Evolutionary conservation across 2,797 vertebrate species (phyloP), one percentile per base, ranked within the genome.

Genomic region (Rallus crepitans): DNA sequence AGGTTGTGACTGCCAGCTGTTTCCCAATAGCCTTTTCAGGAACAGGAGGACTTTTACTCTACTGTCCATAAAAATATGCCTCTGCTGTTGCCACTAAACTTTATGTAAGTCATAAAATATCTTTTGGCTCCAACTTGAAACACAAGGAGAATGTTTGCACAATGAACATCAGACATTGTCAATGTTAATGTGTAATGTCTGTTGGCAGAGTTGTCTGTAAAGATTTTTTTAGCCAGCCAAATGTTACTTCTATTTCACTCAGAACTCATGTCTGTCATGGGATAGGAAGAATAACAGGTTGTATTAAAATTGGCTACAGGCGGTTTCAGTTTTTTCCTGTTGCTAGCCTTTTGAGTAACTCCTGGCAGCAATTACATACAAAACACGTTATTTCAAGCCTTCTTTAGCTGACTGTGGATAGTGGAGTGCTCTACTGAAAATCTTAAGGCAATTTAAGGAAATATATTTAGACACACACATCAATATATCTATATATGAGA

Each of bases 211-310:
- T 70, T 96, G 61, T 57, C 77, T 91, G 70, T 84, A 96, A 97
- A 95, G 91, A 93, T 85, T 87, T 96, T 96, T 96, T 96, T 92
- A 96, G 90, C 45, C 82, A 94, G 88, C 90, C 88, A 95, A 96
- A 95, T 97, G 88, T 96, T 95, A 68, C 96, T 96, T 96, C 78
- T 93, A 8, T 94, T 97, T 97, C 90, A 80, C 80, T 95, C 82
- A 82, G 90, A 95, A 90, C 65, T 81, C 92, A 18, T 25, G 73
- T 94, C 85, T 97, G 87, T 96, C 92, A 93, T 25, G 76, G 65
- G 64, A 91, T 64, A 20, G 30, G 79, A 96, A 95, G 76, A 95
- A 92, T 85, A 96, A 82, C 78, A 95, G 92, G 90, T 94, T 96
- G 82, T 57, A 95, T 95, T 94, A 95, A 95, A 96, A 96, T 85